Conservation (phyloP, 2,797 vertebrate species). For the Neoniphon sammara region DNA sequence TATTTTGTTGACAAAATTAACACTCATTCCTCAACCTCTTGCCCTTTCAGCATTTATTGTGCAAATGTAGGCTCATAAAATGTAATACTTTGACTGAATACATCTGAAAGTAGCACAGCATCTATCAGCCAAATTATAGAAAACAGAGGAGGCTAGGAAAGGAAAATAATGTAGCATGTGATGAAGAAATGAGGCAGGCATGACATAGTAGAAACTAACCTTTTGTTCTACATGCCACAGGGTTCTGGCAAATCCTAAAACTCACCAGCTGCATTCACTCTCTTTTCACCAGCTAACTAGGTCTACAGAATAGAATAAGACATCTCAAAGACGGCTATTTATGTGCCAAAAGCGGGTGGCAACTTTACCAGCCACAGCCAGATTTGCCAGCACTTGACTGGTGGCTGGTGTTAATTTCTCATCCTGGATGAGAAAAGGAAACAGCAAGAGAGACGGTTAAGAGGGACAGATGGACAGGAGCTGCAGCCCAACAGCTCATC, state of each 20-base stretch:
- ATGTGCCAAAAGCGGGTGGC: conserved; percentile 50
- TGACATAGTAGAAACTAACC: not conserved
- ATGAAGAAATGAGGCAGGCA: not conserved
- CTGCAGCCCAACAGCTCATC: conserved; percentile 41
- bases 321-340: conserved; percentile 27
- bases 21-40: conserved; percentile 35
- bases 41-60: conserved; percentile 36
- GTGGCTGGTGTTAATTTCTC: conserved; percentile 54
- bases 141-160: conserved; percentile 29
- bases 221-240: not conserved
- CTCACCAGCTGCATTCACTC: not conserved
- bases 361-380: conserved; percentile 25
- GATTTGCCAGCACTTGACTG: conserved; percentile 49
- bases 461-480: conserved; percentile 10
- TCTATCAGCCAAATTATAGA: conserved; percentile 4
- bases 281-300: not conserved
- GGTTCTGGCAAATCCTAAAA: not conserved
- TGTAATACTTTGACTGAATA: conserved; percentile 34
- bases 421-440: conserved; percentile 42
- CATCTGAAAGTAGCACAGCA: conserved; percentile 36
- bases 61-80: conserved; percentile 34
- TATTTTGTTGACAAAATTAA: conserved; percentile 38
- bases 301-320: conserved; percentile 17
- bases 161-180: not conserved
- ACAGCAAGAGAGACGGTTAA: conserved; percentile 14